A percentile compares a stretch with the other conserved stretches of the same genome.
Conservation (phyloP, 2,888 invertebrate species). For the Papilio gigon region DNA sequence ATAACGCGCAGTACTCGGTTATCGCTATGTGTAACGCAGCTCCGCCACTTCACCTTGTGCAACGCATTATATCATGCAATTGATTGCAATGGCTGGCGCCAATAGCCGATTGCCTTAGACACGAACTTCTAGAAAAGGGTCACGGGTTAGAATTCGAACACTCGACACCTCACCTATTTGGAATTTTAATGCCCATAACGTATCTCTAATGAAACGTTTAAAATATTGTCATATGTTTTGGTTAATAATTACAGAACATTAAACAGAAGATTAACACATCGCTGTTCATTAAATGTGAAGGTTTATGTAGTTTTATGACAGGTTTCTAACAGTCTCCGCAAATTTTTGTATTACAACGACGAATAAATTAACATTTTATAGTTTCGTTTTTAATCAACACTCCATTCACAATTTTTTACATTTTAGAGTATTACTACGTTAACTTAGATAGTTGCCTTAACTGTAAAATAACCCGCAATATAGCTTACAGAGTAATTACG, state of each 20-base stretch:
- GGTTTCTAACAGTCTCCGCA: slow-evolving; percentile 1
- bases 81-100: neutral
- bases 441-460: slow-evolving; percentile 1
- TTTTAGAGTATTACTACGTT: slow-evolving; percentile 49
- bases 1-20: slow-evolving; percentile 63
- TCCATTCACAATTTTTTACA: slow-evolving; percentile 28
- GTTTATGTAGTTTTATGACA: slow-evolving; percentile 1
- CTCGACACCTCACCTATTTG: neutral
- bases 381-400: slow-evolving; percentile 7
- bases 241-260: neutral
- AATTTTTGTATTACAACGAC: neutral
- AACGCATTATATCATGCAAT: slow-evolving; percentile 46
- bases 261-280: neutral
- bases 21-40: slow-evolving; percentile 59
- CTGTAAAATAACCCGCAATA: slow-evolving; percentile 11
- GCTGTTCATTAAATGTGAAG: slow-evolving; percentile 19
- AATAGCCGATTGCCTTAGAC: neutral
- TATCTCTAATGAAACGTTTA: neutral
- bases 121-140: neutral
- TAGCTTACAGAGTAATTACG: neutral
- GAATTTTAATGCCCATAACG: neutral
- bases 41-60: slow-evolving; percentile 62
- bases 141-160: neutral
- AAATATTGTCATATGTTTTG: neutral
- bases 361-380: neutral